These are phyloP conservation scores for Hyppa rectilinea DNA, from an alignment of 2,888 invertebrate genomes.

Conservation along the genomic window DNA sequence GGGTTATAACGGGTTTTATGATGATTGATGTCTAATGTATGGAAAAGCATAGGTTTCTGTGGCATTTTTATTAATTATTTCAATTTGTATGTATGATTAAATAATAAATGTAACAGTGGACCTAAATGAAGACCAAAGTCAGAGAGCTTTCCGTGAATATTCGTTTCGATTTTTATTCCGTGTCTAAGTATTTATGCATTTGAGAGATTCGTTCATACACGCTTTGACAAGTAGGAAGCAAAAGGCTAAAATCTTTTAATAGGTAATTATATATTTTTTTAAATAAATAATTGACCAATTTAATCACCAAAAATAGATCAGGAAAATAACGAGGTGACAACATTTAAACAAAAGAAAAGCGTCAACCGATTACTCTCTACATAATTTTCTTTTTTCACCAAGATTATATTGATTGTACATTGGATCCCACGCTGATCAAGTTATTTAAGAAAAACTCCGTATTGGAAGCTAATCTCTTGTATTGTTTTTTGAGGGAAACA, in stretches of 20 bases:
- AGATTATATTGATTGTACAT: conserved; percentile 28
- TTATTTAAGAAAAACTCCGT: conserved; percentile 27
- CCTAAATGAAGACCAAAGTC: background rate
- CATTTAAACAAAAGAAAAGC: conserved; percentile 11
- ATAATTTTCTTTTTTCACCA: conserved; percentile 9
- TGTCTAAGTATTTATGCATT: background rate
- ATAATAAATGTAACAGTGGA: background rate
- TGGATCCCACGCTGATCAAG: conserved; percentile 43
- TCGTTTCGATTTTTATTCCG: background rate
- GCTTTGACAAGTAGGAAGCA: background rate
- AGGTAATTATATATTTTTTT: no score
- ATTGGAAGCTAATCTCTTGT: conserved; percentile 26
- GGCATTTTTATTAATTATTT: background rate
- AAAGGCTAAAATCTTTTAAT: background rate
- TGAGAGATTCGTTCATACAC: background rate
- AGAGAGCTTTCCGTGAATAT: background rate
- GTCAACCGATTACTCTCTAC: conserved; percentile 18
- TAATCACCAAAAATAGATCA: background rate
- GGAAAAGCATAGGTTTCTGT: background rate
- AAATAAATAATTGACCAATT: background rate
- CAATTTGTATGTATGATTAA: background rate
- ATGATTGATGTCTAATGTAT: background rate
- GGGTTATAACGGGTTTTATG: background rate
- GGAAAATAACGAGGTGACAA: background rate
- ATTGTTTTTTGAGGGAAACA: conserved; percentile 39